Evolutionary conservation across 2,113 vertebrate species (phyloP).

Genomic region (Strigops habroptila): DNA sequence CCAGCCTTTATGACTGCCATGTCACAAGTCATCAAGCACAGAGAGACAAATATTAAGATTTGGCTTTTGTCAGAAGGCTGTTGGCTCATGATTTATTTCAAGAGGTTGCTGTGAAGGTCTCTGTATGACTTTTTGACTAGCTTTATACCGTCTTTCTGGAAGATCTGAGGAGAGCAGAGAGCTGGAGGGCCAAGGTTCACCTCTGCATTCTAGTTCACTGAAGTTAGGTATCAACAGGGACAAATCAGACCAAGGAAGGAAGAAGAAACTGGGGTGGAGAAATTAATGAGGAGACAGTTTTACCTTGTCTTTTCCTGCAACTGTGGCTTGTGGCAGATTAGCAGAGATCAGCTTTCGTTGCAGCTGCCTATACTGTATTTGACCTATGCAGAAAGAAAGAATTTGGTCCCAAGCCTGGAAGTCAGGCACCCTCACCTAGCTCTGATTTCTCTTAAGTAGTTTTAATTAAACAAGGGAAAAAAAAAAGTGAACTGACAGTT

Average conservation of each 20-base stretch:
- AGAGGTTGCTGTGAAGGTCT: background rate
- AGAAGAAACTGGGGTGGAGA: background rate
- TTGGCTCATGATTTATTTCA: background rate
- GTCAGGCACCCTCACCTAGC: background rate
- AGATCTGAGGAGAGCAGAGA: background rate
- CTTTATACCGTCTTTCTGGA: background rate
- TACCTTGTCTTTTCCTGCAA: background rate
- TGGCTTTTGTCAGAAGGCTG: background rate
- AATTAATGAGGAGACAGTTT: background rate
- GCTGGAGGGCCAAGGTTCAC: background rate
- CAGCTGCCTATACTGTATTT: constrained; percentile 11
- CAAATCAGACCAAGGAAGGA: background rate
- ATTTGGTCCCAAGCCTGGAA: background rate
- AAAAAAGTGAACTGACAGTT: constrained; percentile 20
- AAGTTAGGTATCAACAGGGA: background rate
- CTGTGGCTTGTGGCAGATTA: background rate
- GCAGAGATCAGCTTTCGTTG: background rate
- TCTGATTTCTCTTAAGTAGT: constrained; percentile 37
- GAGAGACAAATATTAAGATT: background rate
- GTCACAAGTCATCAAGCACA: background rate
- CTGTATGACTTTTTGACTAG: background rate
- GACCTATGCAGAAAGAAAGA: background rate
- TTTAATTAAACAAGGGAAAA: constrained; percentile 42
- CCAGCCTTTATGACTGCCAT: background rate
- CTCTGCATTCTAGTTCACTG: background rate